Evolutionary conservation across 1,140 invertebrate genomes (phyloP).

Genomic region (Parapsyche elsis): DNA sequence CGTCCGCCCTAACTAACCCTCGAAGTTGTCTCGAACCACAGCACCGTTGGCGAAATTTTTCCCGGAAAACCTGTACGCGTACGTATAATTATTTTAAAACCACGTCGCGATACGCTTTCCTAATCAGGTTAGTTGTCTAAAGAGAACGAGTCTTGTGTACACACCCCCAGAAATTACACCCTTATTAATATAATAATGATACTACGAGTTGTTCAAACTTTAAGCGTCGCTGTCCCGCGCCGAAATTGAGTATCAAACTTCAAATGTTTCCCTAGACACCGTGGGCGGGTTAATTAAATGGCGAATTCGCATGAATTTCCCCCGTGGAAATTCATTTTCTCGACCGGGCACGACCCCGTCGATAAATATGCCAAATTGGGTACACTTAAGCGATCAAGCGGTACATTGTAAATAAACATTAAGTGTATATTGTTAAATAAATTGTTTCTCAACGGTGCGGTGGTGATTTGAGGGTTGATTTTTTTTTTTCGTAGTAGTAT

Average conservation of each 20-base stretch:
- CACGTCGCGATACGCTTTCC: constrained; percentile 16
- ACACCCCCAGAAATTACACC: neutral
- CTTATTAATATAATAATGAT: constrained; percentile 24
- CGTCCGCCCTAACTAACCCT: neutral
- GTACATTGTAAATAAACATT: too few relatives aligned
- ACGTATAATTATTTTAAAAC: constrained; percentile 33
- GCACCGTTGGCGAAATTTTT: constrained; percentile 1
- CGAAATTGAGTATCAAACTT: constrained; percentile 36
- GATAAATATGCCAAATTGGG: constrained; percentile 10
- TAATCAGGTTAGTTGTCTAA: constrained; percentile 3
- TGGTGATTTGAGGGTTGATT: too few relatives aligned
- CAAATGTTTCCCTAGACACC: neutral
- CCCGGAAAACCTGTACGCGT: neutral
- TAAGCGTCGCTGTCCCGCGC: neutral
- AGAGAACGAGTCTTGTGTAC: neutral
- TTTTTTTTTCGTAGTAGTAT: too few relatives aligned
- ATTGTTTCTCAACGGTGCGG: too few relatives aligned
- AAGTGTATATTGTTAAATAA: too few relatives aligned
- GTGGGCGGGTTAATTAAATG: constrained; percentile 23
- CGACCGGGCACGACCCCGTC: neutral
- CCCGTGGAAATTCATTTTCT: constrained; percentile 7
- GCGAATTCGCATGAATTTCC: constrained; percentile 7
- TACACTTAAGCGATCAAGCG: neutral
- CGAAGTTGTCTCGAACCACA: neutral
- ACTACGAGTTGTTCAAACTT: constrained; percentile 32